Percentiles rank a stretch among this genome's conserved stretches.
Conservation (phyloP, 2,888 invertebrate species). For the Endomychus coccineus region DNA sequence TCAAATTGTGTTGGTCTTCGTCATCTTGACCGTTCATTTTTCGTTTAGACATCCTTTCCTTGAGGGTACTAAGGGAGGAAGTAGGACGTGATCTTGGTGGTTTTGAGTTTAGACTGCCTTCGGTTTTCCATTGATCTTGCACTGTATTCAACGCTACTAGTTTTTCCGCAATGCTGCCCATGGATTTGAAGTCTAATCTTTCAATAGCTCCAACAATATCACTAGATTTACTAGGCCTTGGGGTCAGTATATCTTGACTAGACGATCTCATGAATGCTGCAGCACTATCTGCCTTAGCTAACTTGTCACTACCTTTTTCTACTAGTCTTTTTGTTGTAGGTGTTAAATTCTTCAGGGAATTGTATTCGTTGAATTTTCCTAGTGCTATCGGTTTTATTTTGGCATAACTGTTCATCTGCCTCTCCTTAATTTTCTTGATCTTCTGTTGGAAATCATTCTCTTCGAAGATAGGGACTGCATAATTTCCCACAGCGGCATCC, state of each 20-base stretch:
- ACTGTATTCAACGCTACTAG: no score
- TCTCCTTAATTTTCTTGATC: constrained; percentile 22
- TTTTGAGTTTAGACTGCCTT: no score
- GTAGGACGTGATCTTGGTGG: not conserved
- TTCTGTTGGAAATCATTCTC: constrained; percentile 27
- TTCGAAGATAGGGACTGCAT: constrained; percentile 26
- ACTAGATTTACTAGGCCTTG: not conserved
- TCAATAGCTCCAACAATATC: not conserved
- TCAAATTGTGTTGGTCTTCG: constrained; percentile 1
- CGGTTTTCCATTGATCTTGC: no score
- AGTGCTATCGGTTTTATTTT: not conserved
- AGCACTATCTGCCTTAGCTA: not conserved
- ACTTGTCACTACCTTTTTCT: not conserved
- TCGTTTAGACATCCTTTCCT: not conserved
- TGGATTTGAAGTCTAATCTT: no score
- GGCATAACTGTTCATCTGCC: not conserved
- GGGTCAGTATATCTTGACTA: not conserved
- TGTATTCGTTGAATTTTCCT: constrained; percentile 1
- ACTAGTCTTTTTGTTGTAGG: not conserved
- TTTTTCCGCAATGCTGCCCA: no score
- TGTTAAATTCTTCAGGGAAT: not conserved
- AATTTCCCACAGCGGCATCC: constrained; percentile 31
- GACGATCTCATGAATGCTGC: not conserved
- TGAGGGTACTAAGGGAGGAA: no score
- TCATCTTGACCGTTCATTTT: not conserved